phyloP scores from a whole-genome alignment of 2,888 invertebrate species.

The Drosophila tanythrix region DNA sequence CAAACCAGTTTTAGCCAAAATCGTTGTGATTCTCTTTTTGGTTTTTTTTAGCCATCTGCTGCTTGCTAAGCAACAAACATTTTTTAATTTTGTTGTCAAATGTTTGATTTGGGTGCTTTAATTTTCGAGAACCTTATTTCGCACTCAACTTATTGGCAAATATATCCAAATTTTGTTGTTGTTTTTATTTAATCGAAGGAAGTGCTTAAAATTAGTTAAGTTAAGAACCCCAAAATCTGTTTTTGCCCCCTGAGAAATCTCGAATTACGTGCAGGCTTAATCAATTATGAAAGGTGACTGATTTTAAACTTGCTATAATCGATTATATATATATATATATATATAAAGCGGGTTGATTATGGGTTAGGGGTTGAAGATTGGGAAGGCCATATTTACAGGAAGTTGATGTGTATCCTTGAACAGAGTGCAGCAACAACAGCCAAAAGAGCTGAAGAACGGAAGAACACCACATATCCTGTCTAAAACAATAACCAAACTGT shows the following conservation, averaged over 20 bases:
- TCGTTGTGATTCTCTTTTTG: background rate
- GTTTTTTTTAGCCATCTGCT: background rate
- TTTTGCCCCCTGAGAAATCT: constrained; percentile 4
- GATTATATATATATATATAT: constrained; percentile 15
- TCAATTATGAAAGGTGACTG: constrained; percentile 49
- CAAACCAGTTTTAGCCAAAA: constrained; percentile 41
- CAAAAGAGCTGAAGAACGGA: background rate
- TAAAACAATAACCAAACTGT: constrained; percentile 39
- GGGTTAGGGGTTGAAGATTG: background rate
- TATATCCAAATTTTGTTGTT: no score
- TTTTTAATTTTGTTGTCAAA: background rate
- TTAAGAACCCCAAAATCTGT: background rate
- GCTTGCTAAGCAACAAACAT: background rate
- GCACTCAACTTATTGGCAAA: background rate
- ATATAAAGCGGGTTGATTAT: background rate
- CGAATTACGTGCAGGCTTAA: constrained; percentile 36
- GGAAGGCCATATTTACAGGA: constrained; percentile 12
- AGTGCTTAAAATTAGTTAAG: background rate
- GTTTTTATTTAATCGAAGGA: background rate
- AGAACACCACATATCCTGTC: constrained; percentile 13
- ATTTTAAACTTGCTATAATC: constrained; percentile 38
- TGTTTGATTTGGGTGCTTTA: background rate
- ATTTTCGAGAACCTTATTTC: background rate
- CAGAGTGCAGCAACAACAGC: constrained; percentile 3
- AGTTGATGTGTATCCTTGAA: constrained; percentile 41